Percentiles rank a stretch among this genome's conserved stretches.
phyloP scores from a whole-genome alignment of 1,140 invertebrate species.

The Aphaenogaster floridana region DNA sequence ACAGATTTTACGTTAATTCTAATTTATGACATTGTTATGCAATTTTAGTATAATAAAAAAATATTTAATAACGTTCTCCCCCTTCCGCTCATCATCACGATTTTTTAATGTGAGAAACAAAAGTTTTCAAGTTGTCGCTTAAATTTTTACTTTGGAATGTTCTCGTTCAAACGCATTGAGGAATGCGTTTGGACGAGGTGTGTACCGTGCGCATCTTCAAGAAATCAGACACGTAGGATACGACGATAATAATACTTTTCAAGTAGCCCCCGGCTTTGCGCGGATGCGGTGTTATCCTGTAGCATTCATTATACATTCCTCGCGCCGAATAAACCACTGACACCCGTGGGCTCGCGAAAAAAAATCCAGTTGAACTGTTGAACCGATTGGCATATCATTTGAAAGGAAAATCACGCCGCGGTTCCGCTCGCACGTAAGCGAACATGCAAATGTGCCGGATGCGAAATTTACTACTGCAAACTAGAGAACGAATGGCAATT shows the following conservation, averaged over 20 bases:
- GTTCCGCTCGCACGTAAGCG: neutral
- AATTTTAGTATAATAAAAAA: neutral
- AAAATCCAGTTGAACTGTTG: conserved; percentile 53
- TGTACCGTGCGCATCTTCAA: neutral
- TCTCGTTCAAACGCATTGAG: neutral
- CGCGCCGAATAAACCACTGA: conserved; percentile 20
- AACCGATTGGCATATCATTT: conserved; percentile 61
- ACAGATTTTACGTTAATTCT: neutral
- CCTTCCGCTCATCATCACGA: neutral
- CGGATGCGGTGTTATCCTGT: neutral
- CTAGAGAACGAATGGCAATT: neutral
- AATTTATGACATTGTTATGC: neutral
- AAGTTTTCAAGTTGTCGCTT: neutral
- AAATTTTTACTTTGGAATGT: neutral
- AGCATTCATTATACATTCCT: conserved; percentile 62
- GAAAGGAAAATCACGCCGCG: conserved; percentile 53
- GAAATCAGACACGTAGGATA: neutral
- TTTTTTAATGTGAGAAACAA: neutral
- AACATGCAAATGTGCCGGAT: conserved; percentile 10
- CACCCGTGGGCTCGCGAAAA: neutral
- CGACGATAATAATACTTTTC: conserved; percentile 32
- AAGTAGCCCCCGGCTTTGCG: neutral
- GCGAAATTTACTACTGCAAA: conserved; percentile 27
- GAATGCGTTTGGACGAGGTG: neutral
- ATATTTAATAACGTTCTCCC: neutral